Evolutionary conservation across 1,140 invertebrate species (phyloP).

Genomic region (Diuraphis noxia): DNA sequence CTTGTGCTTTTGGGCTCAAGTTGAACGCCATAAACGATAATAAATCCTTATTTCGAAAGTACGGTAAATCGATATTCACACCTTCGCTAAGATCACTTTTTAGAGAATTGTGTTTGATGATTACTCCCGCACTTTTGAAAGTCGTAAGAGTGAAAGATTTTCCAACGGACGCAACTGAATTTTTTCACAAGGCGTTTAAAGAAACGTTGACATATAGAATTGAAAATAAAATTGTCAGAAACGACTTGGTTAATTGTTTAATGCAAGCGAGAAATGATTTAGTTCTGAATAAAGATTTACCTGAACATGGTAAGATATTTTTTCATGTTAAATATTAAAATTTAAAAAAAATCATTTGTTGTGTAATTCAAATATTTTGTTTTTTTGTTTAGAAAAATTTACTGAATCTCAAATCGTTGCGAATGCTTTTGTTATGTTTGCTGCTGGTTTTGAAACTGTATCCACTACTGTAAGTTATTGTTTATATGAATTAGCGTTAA

Average conservation of each 20-base stretch:
- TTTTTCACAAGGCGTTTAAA: not conserved
- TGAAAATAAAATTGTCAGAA: not conserved
- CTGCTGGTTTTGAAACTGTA: not conserved
- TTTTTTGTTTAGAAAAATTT: conserved; percentile 23
- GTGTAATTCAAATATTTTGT: not conserved
- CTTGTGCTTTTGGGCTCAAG: not conserved
- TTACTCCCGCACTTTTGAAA: not conserved
- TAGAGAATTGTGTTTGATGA: not conserved
- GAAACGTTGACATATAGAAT: not conserved
- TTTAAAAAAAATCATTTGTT: not conserved
- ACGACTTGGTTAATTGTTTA: not conserved
- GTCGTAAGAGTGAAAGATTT: not conserved
- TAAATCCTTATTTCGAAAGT: not conserved
- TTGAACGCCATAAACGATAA: not conserved
- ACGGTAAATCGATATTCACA: not conserved
- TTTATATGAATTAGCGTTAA: conserved; percentile 3
- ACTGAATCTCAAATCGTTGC: not conserved
- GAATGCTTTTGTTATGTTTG: not conserved
- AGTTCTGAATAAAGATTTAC: not conserved
- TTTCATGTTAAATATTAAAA: not conserved
- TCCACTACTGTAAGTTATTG: not conserved
- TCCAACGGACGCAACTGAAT: not conserved
- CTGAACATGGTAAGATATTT: not conserved
- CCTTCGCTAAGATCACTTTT: not conserved
- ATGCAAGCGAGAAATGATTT: conserved; percentile 12